Conservation (phyloP, 1,140 invertebrate genomes). For the Adelges cooleyi region DNA sequence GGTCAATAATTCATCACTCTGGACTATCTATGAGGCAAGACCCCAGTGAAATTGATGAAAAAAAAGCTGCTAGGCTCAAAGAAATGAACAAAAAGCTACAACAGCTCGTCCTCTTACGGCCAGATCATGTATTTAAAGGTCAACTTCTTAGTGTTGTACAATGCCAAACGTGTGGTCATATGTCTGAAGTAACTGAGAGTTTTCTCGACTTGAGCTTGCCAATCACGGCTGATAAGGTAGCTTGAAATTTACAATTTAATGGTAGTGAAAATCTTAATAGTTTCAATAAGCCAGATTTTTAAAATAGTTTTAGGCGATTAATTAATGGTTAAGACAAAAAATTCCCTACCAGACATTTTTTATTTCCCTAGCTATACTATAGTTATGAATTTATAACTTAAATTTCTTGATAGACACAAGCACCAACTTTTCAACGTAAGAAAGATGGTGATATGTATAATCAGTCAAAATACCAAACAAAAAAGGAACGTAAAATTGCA, state of each 20-base stretch:
- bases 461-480: slow-evolving; percentile 53
- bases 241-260: too few species aligned
- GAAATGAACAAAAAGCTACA: slow-evolving; percentile 32
- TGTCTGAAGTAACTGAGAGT: slow-evolving; percentile 75
- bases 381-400: too few species aligned
- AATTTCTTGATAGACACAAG: slow-evolving; percentile 41
- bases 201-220: slow-evolving; percentile 91
- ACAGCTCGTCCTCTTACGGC: slow-evolving; percentile 32
- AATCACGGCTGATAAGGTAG: slow-evolving; percentile 54
- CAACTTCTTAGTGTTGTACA: slow-evolving; percentile 76
- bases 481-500: slow-evolving; percentile 53
- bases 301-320: too few species aligned
- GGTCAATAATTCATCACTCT: slow-evolving; percentile 57
- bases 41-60: slow-evolving; percentile 57
- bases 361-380: too few species aligned
- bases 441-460: slow-evolving; percentile 41
- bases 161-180: slow-evolving; percentile 77
- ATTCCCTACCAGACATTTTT: too few species aligned
- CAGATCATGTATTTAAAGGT: slow-evolving; percentile 65
- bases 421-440: slow-evolving; percentile 40
- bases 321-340: too few species aligned
- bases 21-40: slow-evolving; percentile 53
- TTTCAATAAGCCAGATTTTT: too few species aligned
- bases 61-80: slow-evolving; percentile 59
- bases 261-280: too few species aligned